Percentiles rank a stretch among this genome's conserved stretches.
phyloP scores from a whole-genome alignment of 2,888 invertebrate genomes.

The Scaptomyza flava region DNA sequence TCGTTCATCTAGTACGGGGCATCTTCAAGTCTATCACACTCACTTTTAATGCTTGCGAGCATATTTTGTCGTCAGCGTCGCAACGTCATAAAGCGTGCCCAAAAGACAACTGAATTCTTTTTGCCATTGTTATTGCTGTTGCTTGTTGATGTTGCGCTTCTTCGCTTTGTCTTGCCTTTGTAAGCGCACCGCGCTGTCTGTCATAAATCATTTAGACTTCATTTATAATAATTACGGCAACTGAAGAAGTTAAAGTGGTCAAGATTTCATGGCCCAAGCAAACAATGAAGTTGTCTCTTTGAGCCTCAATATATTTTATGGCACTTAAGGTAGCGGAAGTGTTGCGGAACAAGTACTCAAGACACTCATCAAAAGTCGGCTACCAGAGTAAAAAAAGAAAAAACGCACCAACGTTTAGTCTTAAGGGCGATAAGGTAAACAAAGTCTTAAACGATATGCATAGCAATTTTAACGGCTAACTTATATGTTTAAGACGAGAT shows the following conservation, averaged over 20 bases:
- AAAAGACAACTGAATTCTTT: constrained; percentile 40
- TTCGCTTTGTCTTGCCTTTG: constrained; percentile 56
- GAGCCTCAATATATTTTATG: constrained; percentile 1
- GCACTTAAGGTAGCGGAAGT: constrained; percentile 63
- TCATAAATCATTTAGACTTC: constrained; percentile 76
- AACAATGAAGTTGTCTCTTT: constrained; percentile 67
- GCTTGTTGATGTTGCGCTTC: constrained; percentile 45
- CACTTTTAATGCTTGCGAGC: constrained; percentile 34
- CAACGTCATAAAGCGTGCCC: constrained; percentile 45
- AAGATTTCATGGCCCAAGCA: constrained; percentile 59
- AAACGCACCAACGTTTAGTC: constrained; percentile 16
- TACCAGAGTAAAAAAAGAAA: not conserved
- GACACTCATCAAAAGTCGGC: constrained; percentile 20
- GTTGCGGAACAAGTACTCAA: constrained; percentile 27
- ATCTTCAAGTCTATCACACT: not conserved
- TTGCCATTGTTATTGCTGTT: constrained; percentile 20
- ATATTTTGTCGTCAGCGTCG: constrained; percentile 58
- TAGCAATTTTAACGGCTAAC: constrained; percentile 48
- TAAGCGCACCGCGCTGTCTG: constrained; percentile 57
- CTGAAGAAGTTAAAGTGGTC: constrained; percentile 58
- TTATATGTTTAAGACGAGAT: constrained; percentile 45
- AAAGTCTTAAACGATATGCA: constrained; percentile 31
- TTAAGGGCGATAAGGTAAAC: constrained; percentile 20
- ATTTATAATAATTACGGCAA: constrained; percentile 73
- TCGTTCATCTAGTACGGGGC: not conserved